phyloP scores from a whole-genome alignment of 1,140 invertebrate species.

The Himalopsyche phryganea region DNA sequence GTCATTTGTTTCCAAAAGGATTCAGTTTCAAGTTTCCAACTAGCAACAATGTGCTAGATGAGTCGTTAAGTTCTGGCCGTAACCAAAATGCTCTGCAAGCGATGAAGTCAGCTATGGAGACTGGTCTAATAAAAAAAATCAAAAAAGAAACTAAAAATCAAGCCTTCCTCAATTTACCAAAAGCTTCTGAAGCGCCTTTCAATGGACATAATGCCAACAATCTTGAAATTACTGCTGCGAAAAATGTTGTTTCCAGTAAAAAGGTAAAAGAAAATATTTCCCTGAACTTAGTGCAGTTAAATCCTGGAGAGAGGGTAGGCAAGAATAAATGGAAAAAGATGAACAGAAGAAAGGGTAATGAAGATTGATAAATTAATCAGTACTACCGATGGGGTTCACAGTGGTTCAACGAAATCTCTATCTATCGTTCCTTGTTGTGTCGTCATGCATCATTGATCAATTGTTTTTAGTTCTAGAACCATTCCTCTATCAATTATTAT shows the following conservation, averaged over 20 bases:
- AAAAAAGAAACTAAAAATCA: constrained; percentile 47
- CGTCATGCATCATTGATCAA: no score
- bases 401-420: no score
- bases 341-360: constrained; percentile 3
- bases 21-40: constrained; percentile 69
- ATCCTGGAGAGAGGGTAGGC: constrained; percentile 23
- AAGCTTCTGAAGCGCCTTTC: constrained; percentile 1
- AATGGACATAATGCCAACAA: neutral
- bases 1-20: constrained; percentile 63
- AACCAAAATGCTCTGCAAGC: constrained; percentile 52
- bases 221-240: neutral
- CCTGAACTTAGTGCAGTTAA: neutral
- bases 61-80: constrained; percentile 9
- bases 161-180: constrained; percentile 42
- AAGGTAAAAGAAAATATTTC: neutral
- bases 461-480: no score
- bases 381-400: no score
- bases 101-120: constrained; percentile 54
- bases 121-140: constrained; percentile 43
- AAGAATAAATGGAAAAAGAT: constrained; percentile 36
- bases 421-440: no score
- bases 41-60: constrained; percentile 41
- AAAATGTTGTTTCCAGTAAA: neutral
- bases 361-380: neutral
- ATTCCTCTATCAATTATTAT: no score